Conservation (phyloP, 2,888 invertebrate genomes). For the Heliconius erato region DNA sequence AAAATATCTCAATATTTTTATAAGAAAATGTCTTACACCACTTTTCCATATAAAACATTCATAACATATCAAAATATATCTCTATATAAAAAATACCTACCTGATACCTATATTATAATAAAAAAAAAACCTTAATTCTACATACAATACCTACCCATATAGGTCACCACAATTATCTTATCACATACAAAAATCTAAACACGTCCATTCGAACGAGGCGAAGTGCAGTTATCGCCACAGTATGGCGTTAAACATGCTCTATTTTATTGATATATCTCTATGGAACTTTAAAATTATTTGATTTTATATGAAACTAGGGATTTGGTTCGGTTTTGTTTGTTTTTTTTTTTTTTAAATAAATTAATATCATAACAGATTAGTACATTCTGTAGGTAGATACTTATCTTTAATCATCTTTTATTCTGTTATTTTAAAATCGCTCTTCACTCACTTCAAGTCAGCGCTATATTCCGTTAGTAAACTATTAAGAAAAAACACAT, state of each 20-base stretch:
- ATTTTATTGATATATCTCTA: conserved; percentile 2
- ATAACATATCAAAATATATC: neutral
- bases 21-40: neutral
- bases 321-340: neutral
- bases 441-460: too few species aligned
- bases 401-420: too few species aligned
- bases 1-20: too few species aligned
- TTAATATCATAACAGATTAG: too few species aligned
- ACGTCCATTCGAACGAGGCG: neutral
- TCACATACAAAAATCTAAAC: neutral
- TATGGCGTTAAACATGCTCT: neutral
- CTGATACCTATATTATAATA: neutral
- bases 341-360: neutral
- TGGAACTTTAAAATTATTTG: neutral
- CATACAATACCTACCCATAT: neutral
- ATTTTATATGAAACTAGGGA: neutral
- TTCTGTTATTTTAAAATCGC: too few species aligned
- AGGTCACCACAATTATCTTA: conserved; percentile 13
- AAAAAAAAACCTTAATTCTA: neutral
- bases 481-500: too few species aligned
- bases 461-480: too few species aligned
- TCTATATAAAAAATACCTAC: neutral
- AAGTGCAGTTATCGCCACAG: neutral
- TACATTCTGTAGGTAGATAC: too few species aligned
- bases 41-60: neutral